Evolutionary conservation across 2,113 vertebrate species (phyloP).

Genomic region (Herpetotheres cachinnans): DNA sequence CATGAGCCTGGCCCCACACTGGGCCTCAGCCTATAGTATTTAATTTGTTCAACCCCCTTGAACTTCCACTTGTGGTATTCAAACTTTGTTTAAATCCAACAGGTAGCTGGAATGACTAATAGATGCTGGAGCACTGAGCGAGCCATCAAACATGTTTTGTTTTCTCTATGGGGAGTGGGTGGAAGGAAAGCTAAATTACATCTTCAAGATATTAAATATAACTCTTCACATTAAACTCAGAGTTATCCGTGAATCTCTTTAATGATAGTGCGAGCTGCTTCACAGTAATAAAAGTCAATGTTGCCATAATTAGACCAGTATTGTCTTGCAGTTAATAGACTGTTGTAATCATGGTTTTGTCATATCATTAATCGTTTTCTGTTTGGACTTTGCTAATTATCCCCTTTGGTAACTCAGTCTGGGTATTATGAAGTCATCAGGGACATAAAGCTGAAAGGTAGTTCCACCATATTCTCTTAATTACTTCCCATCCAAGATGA

Average conservation of each 20-base stretch:
- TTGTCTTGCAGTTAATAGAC: constrained; percentile 59
- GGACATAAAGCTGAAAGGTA: constrained; percentile 31
- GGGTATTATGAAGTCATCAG: constrained; percentile 28
- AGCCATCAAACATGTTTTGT: not conserved
- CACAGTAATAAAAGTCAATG: constrained; percentile 55
- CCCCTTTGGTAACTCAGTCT: constrained; percentile 51
- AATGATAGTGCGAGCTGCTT: constrained; percentile 40
- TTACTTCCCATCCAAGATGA: constrained; percentile 35
- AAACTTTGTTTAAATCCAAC: not conserved
- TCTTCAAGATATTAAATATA: constrained; percentile 37
- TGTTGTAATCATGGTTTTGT: constrained; percentile 60
- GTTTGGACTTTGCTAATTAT: constrained; percentile 76
- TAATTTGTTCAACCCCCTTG: not conserved
- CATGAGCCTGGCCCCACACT: not conserved
- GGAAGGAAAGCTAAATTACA: constrained; percentile 43
- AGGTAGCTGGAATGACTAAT: not conserved
- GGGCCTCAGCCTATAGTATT: not conserved
- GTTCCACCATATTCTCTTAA: constrained; percentile 35
- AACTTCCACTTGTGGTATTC: not conserved
- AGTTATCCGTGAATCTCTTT: constrained; percentile 55
- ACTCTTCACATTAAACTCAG: constrained; percentile 13
- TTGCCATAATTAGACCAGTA: constrained; percentile 64
- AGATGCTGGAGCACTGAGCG: not conserved
- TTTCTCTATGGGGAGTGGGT: not conserved
- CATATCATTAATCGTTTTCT: constrained; percentile 66